Evolutionary conservation across 2,888 invertebrate species (phyloP).

Genomic region (Liopterus haemorrhoidalis): DNA sequence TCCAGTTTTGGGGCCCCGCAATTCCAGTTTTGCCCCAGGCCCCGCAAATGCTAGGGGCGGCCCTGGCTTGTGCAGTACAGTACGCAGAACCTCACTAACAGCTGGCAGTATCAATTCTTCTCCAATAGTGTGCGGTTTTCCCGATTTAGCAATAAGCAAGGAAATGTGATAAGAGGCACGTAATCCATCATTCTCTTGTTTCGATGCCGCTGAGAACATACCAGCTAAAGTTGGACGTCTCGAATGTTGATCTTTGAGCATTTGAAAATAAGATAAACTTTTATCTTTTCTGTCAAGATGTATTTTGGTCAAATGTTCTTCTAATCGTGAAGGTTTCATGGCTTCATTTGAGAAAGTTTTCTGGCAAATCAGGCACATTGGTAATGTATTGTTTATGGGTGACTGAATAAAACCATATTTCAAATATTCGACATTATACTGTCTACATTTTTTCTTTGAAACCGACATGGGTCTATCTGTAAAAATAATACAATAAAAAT

Average conservation of each 20-base stretch:
- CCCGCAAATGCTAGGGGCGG: no score
- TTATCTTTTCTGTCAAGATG: slow-evolving; percentile 23
- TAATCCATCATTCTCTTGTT: slow-evolving; percentile 29
- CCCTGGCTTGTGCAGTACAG: slow-evolving; percentile 37
- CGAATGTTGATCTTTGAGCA: slow-evolving; percentile 21
- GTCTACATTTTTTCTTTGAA: slow-evolving; percentile 23
- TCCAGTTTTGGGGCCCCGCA: no score
- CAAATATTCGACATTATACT: slow-evolving; percentile 24
- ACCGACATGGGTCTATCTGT: not conserved
- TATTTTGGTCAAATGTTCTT: slow-evolving; percentile 26
- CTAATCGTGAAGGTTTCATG: slow-evolving; percentile 26
- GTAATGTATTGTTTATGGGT: slow-evolving; percentile 12
- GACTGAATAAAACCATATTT: slow-evolving; percentile 20
- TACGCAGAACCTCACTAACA: slow-evolving; percentile 35
- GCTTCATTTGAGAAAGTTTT: slow-evolving; percentile 23
- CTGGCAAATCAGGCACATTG: slow-evolving; percentile 15
- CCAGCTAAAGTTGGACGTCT: slow-evolving; percentile 20
- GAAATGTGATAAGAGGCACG: slow-evolving; percentile 31
- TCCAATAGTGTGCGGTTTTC: slow-evolving; percentile 34
- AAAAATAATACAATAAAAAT: no score
- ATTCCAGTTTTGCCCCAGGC: no score
- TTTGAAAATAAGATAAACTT: slow-evolving; percentile 25
- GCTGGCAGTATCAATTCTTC: slow-evolving; percentile 37
- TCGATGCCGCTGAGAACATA: slow-evolving; percentile 21
- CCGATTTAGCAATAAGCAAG: slow-evolving; percentile 30